phyloP scores from a whole-genome alignment of 2,888 invertebrate genomes.

The Ceraclea dissimilis region DNA sequence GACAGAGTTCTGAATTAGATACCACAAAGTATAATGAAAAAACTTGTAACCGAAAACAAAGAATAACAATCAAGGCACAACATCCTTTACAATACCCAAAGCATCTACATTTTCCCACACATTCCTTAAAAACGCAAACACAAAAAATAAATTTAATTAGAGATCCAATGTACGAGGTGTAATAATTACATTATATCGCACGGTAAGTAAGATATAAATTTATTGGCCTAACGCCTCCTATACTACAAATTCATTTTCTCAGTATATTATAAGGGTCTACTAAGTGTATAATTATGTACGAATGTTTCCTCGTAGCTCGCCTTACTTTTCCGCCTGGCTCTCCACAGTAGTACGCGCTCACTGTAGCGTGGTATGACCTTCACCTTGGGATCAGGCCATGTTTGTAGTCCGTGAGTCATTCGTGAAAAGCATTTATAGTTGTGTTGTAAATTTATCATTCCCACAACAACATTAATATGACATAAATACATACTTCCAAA shows the following conservation, averaged over 20 bases:
- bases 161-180: not conserved
- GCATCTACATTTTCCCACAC: not conserved
- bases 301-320: not conserved
- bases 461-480: no score
- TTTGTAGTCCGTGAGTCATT: not conserved
- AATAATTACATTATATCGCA: not conserved
- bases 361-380: slow-evolving; percentile 1
- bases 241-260: not conserved
- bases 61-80: no score
- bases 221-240: not conserved
- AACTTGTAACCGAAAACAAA: no score
- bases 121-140: not conserved
- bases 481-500: no score
- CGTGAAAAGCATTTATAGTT: not conserved
- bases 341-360: not conserved
- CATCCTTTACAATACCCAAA: no score
- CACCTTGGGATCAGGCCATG: not conserved
- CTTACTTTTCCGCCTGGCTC: not conserved
- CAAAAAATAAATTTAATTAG: not conserved
- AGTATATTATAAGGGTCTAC: not conserved
- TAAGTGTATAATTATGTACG: not conserved
- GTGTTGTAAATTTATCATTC: not conserved
- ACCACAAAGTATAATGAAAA: no score
- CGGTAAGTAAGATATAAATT: no score
- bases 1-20: no score